Evolutionary conservation across 2,888 invertebrate genomes (phyloP), one percentile per base, ranked within the genome.

Genomic region (Tholera decimalis): DNA sequence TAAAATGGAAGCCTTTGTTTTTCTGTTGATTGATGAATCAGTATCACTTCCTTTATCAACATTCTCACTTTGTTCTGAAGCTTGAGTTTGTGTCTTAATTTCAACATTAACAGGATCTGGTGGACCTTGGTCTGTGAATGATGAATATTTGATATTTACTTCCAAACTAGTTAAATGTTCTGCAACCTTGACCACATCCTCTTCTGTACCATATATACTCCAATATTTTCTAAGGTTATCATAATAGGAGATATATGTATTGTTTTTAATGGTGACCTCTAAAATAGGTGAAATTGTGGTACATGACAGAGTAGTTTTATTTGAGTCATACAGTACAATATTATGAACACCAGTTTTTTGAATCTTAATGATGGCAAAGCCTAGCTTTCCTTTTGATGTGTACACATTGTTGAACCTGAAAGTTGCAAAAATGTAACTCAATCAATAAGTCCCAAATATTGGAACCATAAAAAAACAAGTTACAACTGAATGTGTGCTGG

Each of bases 361-460:
- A 26, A 86, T 80, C 83, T 91, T 93, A 56, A 94, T 63, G 56
- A 95, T 84, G n/a, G 93, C 94, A 85, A 95, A 91, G 13, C 94
- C 95, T 49, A 94, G 68, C 80, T 90, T 93, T 51, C 93, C 94
- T 88, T 85, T 92, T 56, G 84, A 66, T 39, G 84, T 79, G 70
- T 94, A 93, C 13, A 83, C 79, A 82, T 90, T 88, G 59, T 91
- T 86, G 37, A 73, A 73, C 93, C 94, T 94, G 58, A 59, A 58
- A 72, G 43, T 56, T 51, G 24, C 18, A 44, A 24, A 13, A 43
- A 35, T 30, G 5, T 18, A n/a, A 59, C 8, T 33, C 5, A 33
- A 60, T 22, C 0, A 24, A 18, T n/a, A 61, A 20, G 26, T 61
- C 4, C 37, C 6, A 7, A 35, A 18, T 15, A 11, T 2, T 13